phyloP scores from a whole-genome alignment of 2,113 vertebrate genomes.

The Gopherus flavomarginatus region DNA sequence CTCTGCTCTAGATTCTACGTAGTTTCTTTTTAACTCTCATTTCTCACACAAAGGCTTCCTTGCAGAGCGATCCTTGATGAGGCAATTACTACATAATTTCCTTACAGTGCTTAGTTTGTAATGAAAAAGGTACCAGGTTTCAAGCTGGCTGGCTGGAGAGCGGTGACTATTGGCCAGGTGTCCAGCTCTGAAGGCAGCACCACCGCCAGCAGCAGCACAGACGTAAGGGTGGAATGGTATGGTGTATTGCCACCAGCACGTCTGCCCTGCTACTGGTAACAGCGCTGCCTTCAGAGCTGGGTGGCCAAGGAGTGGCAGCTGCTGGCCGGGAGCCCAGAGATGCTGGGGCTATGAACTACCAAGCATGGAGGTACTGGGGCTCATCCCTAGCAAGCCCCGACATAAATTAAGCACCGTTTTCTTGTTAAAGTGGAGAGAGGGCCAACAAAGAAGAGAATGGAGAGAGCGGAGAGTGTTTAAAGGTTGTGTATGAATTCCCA shows the following conservation, averaged over 20 bases:
- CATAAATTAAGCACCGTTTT: background rate
- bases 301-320: background rate
- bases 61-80: background rate
- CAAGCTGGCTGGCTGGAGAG: background rate
- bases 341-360: background rate
- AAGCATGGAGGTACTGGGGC: background rate
- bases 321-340: background rate
- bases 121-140: background rate
- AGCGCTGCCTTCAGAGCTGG: background rate
- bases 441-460: background rate
- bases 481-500: background rate
- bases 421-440: background rate
- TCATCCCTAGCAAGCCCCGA: background rate
- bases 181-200: too few relatives aligned
- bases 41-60: background rate
- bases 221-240: too few relatives aligned
- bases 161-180: too few relatives aligned
- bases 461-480: background rate
- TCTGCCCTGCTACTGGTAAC: too few relatives aligned
- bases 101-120: background rate
- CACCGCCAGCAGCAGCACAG: too few relatives aligned
- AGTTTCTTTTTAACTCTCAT: background rate
- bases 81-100: background rate
- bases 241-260: too few relatives aligned
- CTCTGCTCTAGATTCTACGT: background rate